Base-by-base conservation (phyloP, 2,797 vertebrate species). In the Caiman crocodilus region DNA sequence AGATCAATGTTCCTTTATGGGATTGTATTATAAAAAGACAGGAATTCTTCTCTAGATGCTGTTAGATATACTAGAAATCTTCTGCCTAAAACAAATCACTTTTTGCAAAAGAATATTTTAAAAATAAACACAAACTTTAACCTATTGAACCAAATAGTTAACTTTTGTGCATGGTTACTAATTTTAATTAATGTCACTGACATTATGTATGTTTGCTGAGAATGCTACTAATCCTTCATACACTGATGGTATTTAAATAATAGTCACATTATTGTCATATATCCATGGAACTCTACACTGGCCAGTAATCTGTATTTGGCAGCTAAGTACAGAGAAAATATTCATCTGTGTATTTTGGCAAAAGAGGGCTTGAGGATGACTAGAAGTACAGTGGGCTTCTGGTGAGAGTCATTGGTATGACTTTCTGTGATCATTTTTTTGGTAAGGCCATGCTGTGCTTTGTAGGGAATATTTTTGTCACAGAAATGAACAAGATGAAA, bases 151-250 rank as follows among this genome's bases (percentile, higher is more conserved):
- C 50, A 32, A 16, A 25, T 42, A 73, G 21, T 73, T 8, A 73
- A 73, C 14, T 2, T 32, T 17, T 67, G 69, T 50, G 50, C 25
- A 42, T 26, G 25, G 42, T 50, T 50, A 50, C 42, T 21, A 0
- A 25, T 67, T 86, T 23, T 42, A 67, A 82, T 88, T 60, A 57
- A 69, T 8, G 28, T 90, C 4, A 76, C 69, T 73, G 75, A 26
- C 7, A 1, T 16, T 79, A 73, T 85, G 4, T 82, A 77, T 50
- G 8, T 65, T 89, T 92, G 20, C 69, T 73, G 35, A 26, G 69
- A 73, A 73, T 50, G 14, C 35, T 73, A 50, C 14, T 42, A 50
- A 50, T 73, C 32, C 23, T 73, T 32, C 26, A 35, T 50, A 50
- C 23, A 23, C 7, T 26, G 35, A 73, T 15, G 69, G 69, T 42